These are phyloP conservation scores for Drosophila pseudoananassae DNA, from an alignment of 1,140 invertebrate genomes.

Conservation along the genomic window DNA sequence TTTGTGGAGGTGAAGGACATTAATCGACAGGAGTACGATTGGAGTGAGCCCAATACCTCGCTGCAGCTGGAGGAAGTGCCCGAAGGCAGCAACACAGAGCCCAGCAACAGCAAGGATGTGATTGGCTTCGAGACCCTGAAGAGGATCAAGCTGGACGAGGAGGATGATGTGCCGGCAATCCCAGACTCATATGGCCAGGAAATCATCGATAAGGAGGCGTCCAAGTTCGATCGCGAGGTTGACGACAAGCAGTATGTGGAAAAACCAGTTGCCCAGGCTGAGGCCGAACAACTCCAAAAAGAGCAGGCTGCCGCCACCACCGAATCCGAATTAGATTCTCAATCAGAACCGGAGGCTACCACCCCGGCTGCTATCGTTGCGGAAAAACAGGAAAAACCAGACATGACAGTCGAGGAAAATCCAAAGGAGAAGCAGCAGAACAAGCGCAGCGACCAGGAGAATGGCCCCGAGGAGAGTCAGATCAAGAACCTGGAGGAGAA, in stretches of 20 bases:
- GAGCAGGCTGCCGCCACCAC: constrained; percentile 39
- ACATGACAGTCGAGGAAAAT: constrained; percentile 57
- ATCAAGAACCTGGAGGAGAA: constrained; percentile 78
- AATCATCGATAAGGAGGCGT: constrained; percentile 70
- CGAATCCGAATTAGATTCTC: constrained; percentile 32
- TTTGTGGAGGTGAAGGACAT: constrained; percentile 87
- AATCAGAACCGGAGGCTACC: constrained; percentile 30
- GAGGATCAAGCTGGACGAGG: constrained; percentile 71
- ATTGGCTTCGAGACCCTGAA: constrained; percentile 80
- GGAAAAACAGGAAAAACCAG: constrained; percentile 81
- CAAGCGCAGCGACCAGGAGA: constrained; percentile 65
- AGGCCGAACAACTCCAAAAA: constrained; percentile 74
- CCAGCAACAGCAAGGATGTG: constrained; percentile 81
- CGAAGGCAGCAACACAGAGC: constrained; percentile 32
- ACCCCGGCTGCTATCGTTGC: constrained; percentile 42
- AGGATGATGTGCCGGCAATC: constrained; percentile 39
- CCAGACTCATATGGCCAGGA: constrained; percentile 71
- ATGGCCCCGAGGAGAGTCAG: constrained; percentile 28
- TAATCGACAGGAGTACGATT: constrained; percentile 84
- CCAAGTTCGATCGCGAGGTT: constrained; percentile 81
- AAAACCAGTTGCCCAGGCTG: constrained; percentile 79
- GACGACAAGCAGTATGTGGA: constrained; percentile 84
- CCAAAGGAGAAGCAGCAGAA: constrained; percentile 62
- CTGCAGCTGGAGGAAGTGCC: constrained; percentile 37
- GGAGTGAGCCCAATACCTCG: constrained; percentile 66